These are phyloP conservation scores for Harpagoxenus sublaevis DNA, from an alignment of 2,888 invertebrate species.

Conservation along the genomic window DNA sequence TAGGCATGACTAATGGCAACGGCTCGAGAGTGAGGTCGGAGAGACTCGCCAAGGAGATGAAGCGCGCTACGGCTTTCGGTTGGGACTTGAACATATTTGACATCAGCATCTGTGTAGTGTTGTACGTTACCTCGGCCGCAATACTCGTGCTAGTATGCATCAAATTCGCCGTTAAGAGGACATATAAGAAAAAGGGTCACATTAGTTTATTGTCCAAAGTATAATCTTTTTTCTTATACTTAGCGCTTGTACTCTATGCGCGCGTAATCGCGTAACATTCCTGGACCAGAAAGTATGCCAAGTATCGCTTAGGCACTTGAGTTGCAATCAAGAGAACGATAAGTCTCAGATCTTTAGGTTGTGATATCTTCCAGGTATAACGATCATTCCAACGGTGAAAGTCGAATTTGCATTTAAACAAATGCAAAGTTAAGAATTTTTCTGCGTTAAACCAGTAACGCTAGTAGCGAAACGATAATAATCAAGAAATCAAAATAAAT, in stretches of 20 bases:
- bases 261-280: constrained; percentile 4
- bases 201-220: constrained; percentile 65
- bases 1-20: constrained; percentile 43
- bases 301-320: background rate
- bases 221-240: constrained; percentile 55
- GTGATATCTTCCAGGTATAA: constrained; percentile 15
- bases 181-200: constrained; percentile 90
- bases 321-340: background rate
- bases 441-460: background rate
- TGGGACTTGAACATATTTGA: constrained; percentile 90
- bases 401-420: background rate
- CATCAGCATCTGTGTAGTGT: constrained; percentile 92
- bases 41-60: constrained; percentile 62
- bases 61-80: constrained; percentile 71
- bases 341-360: background rate
- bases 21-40: constrained; percentile 68
- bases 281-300: background rate
- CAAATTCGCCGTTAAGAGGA: constrained; percentile 91
- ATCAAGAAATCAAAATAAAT: too few species aligned
- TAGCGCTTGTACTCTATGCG: background rate
- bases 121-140: constrained; percentile 91
- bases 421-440: background rate
- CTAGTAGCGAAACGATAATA: background rate
- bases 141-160: constrained; percentile 92
- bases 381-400: background rate